Evolutionary conservation across 2,888 invertebrate species (phyloP), one percentile per base, ranked within the genome.

Genomic region (Polia nebulosa): DNA sequence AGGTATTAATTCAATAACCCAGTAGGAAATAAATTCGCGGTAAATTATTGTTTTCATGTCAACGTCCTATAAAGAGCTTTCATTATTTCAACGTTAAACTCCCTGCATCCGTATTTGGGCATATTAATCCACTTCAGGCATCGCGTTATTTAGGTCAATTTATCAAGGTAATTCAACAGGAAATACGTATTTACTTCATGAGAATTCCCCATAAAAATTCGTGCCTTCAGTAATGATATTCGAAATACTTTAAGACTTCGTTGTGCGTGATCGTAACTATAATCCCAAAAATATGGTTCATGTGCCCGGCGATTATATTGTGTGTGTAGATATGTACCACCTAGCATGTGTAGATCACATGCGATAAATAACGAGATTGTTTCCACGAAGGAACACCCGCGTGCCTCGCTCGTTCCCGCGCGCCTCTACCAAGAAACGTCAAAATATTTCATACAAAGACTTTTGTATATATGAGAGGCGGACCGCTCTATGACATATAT

Each of bases 391-490:
- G 88, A 91, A 89, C 91, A 88, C 88, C 88, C 89, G 87, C 82
- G 83, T 68, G 72, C 69, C 68, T 68, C 80, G 84, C 81, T 81
- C 79, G 76, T 82, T 83, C 82, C 83, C 80, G 74, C 83, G 83
- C 78, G 81, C 70, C 79, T 86, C 86, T 95, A 94, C 95, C 87
- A 74, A 92, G 95, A 95, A 95, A 90, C 88, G 94, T 94, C 95
- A 93, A 94, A 94, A 95, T 94, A 94, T 94, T 92, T 94, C 91
- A 93, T 87, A 90, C 84, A 81, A 84, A 80, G 81, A 87, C 85
- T 86, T 89, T 89, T 87, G 89, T 89, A 88, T 86, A 90, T 88
- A 90, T 88, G 85, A 88, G 88, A 91, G 89, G 89, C 91, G 88
- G 88, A 84, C 86, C 85, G 83, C 83, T 74, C 89, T 92, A 92